A percentile compares a stretch with the other conserved stretches of the same genome.
These are phyloP conservation scores for Heliangelus exortis DNA, from an alignment of 2,797 vertebrate species.

Conservation along the genomic window DNA sequence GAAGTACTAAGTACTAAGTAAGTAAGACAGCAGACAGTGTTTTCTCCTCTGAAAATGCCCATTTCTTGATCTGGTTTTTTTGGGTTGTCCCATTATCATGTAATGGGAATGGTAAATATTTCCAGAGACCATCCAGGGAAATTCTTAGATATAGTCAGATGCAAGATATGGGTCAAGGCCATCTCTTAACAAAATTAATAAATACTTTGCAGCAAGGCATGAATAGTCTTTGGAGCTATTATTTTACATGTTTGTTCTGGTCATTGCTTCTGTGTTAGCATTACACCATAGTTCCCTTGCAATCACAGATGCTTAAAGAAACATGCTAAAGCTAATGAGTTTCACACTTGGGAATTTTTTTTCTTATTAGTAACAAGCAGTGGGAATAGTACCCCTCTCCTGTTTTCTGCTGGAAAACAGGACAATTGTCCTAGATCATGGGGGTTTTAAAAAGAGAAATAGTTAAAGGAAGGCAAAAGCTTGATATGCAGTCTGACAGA, in stretches of 20 bases:
- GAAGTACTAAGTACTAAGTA: background rate
- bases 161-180: conserved; percentile 26
- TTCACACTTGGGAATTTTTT: conserved; percentile 12
- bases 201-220: conserved; percentile 15
- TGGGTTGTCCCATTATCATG: background rate
- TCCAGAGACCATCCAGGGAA: background rate
- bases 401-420: background rate
- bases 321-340: conserved; percentile 3
- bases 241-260: conserved; percentile 44
- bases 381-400: background rate
- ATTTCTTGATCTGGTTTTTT: conserved; percentile 6
- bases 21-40: background rate
- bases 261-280: conserved; percentile 29
- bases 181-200: conserved; percentile 52
- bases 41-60: background rate
- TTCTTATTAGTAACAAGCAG: conserved; percentile 10
- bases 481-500: background rate
- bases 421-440: background rate
- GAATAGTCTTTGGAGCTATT: conserved; percentile 24
- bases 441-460: background rate
- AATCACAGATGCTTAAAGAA: conserved; percentile 32
- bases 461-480: background rate
- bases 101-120: background rate
- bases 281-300: conserved; percentile 16
- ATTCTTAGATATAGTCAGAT: conserved; percentile 2